Base-by-base conservation (phyloP, 2,888 invertebrate genomes). In the Thymelicus sylvestris region DNA sequence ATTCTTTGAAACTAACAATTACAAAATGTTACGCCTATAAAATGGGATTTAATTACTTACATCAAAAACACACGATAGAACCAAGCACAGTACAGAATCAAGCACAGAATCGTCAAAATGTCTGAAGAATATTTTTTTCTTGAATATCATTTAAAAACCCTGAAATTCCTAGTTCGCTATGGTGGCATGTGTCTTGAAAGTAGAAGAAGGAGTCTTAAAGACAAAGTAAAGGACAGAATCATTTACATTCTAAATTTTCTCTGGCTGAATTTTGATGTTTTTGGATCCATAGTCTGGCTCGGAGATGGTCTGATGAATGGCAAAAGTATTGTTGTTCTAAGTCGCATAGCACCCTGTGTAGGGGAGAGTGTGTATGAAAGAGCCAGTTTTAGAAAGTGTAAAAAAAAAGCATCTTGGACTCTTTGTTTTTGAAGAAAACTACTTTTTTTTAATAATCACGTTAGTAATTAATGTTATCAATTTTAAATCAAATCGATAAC, bases 321-420 rank as follows among this genome's bases (percentile, higher is more conserved):
- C 0, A 79, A 81, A 62, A 81, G 75, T 15, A 82, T 88, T 3
- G 77, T 77, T 0, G 78, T 76, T 8, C 52, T 87, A 0, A 86
- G 85, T 0, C 83, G 79, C 60, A 78, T 77, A 0, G 79, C 83
- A 0, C 88, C 88, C 0, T 86, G 88, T 55, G 75, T 86, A 6
- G 74, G n/a, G n/a, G n/a, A n/a, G n/a, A n/a, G n/a, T n/a, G n/a
- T n/a, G n/a, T n/a, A n/a, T n/a, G n/a, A n/a, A n/a, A n/a, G n/a
- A n/a, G n/a, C n/a, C n/a, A n/a, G n/a, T n/a, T n/a, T n/a, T n/a
- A n/a, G n/a, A n/a, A n/a, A n/a, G n/a, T n/a, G n/a, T n/a, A n/a
- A n/a, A n/a, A n/a, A n/a, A n/a, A n/a, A n/a, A n/a, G n/a, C n/a
- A n/a, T n/a, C n/a, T n/a, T n/a, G n/a, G n/a, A n/a, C n/a, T n/a